A percentile compares a stretch with the other conserved stretches of the same genome.
These are phyloP conservation scores for Agrotis ipsilon DNA, from an alignment of 2,888 invertebrate genomes.

Conservation along the genomic window DNA sequence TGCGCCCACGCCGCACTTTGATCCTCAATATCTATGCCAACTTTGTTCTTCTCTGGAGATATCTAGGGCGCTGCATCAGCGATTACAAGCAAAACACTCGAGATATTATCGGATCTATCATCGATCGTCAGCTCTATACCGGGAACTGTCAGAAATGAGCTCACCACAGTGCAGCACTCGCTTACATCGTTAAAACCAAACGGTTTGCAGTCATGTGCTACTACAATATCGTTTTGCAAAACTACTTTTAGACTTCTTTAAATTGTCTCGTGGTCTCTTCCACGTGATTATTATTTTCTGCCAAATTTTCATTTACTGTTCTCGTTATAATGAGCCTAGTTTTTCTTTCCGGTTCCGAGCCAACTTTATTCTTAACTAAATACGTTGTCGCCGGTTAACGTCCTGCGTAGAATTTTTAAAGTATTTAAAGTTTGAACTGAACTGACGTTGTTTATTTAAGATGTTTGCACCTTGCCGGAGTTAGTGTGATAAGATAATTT, in stretches of 20 bases:
- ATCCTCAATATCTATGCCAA: slow-evolving; percentile 90
- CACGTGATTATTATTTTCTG: slow-evolving; percentile 66
- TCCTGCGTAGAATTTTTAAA: slow-evolving; percentile 58
- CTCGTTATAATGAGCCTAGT: slow-evolving; percentile 54
- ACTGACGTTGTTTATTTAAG: slow-evolving; percentile 75
- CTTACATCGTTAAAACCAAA: slow-evolving; percentile 26
- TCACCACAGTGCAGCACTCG: slow-evolving; percentile 27
- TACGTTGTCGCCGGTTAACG: slow-evolving; percentile 67
- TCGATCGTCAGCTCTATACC: slow-evolving; percentile 58
- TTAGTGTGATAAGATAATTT: slow-evolving; percentile 84
- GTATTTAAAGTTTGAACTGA: slow-evolving; percentile 62
- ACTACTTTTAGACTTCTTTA: slow-evolving; percentile 49
- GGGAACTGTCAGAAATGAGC: slow-evolving; percentile 56
- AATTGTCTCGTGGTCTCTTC: slow-evolving; percentile 51
- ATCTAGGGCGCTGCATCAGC: slow-evolving; percentile 85
- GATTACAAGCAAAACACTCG: slow-evolving; percentile 74
- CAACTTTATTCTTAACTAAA: slow-evolving; percentile 66
- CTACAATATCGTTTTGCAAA: slow-evolving; percentile 39
- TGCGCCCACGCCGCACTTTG: slow-evolving; percentile 90
- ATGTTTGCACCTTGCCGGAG: slow-evolving; percentile 81
- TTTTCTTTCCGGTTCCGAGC: slow-evolving; percentile 66
- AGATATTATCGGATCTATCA: slow-evolving; percentile 77
- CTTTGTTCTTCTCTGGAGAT: slow-evolving; percentile 87
- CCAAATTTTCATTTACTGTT: slow-evolving; percentile 67
- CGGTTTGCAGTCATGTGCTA: slow-evolving; percentile 35